Conservation (phyloP, 2,797 vertebrate genomes). For the Cygnus olor region DNA sequence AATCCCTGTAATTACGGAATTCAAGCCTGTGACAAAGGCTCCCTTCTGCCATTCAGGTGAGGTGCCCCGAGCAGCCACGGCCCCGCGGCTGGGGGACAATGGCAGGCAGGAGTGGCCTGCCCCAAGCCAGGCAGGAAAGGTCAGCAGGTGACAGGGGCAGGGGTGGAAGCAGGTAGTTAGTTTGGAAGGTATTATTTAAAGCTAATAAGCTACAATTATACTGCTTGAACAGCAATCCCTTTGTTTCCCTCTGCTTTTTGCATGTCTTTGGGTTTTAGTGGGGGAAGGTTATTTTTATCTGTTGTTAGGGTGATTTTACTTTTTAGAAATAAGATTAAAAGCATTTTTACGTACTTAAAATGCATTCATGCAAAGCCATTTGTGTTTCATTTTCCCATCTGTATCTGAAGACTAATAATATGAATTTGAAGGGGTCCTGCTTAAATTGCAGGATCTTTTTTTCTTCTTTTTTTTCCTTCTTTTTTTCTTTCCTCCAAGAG, state of each 20-base stretch:
- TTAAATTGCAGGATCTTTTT: conserved; percentile 37
- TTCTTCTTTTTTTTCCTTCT: not conserved
- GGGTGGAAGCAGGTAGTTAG: conserved; percentile 61
- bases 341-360: conserved; percentile 25
- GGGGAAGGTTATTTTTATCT: not conserved
- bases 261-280: not conserved
- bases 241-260: conserved; percentile 63
- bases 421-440: not conserved
- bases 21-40: conserved; percentile 65
- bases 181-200: conserved; percentile 75
- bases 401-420: conserved; percentile 41
- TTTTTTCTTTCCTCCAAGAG: not conserved
- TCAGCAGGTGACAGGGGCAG: conserved; percentile 78
- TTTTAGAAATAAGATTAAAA: conserved; percentile 43
- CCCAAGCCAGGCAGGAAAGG: conserved; percentile 58
- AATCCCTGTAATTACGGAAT: conserved; percentile 69
- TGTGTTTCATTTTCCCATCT: conserved; percentile 29
- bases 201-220: conserved; percentile 76
- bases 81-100: conserved; percentile 9
- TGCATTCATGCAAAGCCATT: not conserved
- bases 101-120: conserved; percentile 42
- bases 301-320: not conserved
- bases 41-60: conserved; percentile 71
- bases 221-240: conserved; percentile 71
- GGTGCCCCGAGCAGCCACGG: conserved; percentile 26